Percentiles rank a stretch among this genome's conserved stretches.
phyloP scores from a whole-genome alignment of 30 jellyfish, hydroid and myxozoan species.

The Pseudorhiza aurosa region DNA sequence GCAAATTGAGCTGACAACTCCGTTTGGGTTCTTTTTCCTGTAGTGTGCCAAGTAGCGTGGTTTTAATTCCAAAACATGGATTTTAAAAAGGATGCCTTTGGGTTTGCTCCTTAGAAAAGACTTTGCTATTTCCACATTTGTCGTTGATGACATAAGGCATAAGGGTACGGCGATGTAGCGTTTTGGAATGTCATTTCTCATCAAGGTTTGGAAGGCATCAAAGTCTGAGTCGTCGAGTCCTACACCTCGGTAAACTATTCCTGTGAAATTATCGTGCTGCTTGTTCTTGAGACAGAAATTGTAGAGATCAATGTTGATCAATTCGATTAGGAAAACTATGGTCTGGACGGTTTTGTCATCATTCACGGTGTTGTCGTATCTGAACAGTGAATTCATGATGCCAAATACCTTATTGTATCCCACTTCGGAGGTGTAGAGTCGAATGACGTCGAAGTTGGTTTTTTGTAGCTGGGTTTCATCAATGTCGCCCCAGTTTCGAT shows the following conservation, averaged over 20 bases:
- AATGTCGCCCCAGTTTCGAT: slow-evolving; percentile 83
- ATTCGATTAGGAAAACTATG: slow-evolving; percentile 79
- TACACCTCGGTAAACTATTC: slow-evolving; percentile 85
- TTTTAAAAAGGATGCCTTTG: slow-evolving; percentile 70
- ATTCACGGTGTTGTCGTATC: slow-evolving; percentile 64
- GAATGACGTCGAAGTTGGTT: slow-evolving; percentile 44
- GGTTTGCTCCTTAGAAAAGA: slow-evolving; percentile 30
- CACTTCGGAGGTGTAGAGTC: slow-evolving; percentile 68
- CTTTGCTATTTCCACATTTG: slow-evolving; percentile 42
- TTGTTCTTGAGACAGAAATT: slow-evolving; percentile 68
- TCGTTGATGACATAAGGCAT: slow-evolving; percentile 79
- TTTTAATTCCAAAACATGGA: slow-evolving; percentile 67
- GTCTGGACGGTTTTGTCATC: slow-evolving; percentile 50
- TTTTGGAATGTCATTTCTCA: slow-evolving; percentile 50
- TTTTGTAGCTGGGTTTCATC: slow-evolving; percentile 51
- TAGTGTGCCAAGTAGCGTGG: slow-evolving; percentile 49
- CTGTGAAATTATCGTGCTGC: slow-evolving; percentile 57
- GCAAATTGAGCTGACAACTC: slow-evolving; percentile 89
- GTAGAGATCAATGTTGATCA: slow-evolving; percentile 74
- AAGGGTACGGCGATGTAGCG: slow-evolving; percentile 87
- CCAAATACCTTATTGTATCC: slow-evolving; percentile 78
- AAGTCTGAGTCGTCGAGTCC: slow-evolving; percentile 53
- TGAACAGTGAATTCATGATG: slow-evolving; percentile 64
- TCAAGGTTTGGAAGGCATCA: slow-evolving; percentile 52
- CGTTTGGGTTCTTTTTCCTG: slow-evolving; percentile 54